These are phyloP conservation scores for Aproaerema taeniolella DNA, from an alignment of 2,888 invertebrate species.

Conservation along the genomic window DNA sequence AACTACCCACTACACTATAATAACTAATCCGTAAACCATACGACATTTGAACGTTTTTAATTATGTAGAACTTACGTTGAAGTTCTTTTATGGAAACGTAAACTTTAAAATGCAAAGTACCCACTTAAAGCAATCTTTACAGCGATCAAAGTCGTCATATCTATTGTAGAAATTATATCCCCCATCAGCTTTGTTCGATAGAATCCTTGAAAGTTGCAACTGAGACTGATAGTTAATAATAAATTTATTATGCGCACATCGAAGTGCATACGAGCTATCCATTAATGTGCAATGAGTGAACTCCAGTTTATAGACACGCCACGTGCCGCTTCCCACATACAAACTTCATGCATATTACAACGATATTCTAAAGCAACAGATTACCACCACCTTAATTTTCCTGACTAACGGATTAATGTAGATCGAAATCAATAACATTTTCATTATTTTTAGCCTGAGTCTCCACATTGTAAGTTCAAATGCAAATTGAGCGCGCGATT, in stretches of 20 bases:
- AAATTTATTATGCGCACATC: constrained; percentile 16
- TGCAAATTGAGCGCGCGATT: constrained; percentile 5
- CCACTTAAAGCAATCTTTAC: no score
- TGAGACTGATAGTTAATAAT: constrained; percentile 12
- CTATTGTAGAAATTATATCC: no score
- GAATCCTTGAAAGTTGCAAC: neutral
- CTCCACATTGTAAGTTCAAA: no score
- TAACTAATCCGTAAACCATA: no score
- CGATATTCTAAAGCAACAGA: neutral
- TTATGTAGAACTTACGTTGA: no score
- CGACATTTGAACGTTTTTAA: no score
- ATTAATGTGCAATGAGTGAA: constrained; percentile 22
- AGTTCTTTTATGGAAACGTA: no score
- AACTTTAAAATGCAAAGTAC: no score
- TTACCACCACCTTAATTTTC: neutral
- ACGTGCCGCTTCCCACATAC: constrained; percentile 18
- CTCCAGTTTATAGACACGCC: constrained; percentile 21
- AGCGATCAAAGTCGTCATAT: no score
- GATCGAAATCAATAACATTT: constrained; percentile 10
- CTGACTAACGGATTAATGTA: constrained; percentile 3
- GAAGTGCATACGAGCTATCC: constrained; percentile 19
- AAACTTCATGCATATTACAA: constrained; percentile 3
- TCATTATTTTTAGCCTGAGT: constrained; percentile 13
- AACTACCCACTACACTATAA: no score
- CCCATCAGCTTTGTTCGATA: no score